Evolutionary conservation across 2,888 invertebrate species (phyloP).

Genomic region (Volucella bombylans): DNA sequence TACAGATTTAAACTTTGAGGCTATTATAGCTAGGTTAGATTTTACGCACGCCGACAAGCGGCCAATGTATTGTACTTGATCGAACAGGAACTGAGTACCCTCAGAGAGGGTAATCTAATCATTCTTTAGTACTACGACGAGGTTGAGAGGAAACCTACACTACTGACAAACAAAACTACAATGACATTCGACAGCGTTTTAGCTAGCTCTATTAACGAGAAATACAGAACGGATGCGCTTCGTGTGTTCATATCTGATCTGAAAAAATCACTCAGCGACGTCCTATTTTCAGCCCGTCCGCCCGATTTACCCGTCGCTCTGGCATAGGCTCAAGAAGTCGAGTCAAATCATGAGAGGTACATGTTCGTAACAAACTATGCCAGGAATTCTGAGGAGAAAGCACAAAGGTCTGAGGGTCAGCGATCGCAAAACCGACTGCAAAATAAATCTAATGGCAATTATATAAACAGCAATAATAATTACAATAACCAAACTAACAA

Average conservation of each 20-base stretch:
- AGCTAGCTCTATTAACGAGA: too few species aligned
- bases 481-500: constrained; percentile 28
- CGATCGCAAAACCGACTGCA: constrained; percentile 7
- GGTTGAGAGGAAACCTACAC: too few species aligned
- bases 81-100: constrained; percentile 63
- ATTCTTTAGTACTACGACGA: background rate
- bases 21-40: too few species aligned
- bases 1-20: too few species aligned
- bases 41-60: too few species aligned
- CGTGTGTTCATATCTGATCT: too few species aligned
- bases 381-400: constrained; percentile 2
- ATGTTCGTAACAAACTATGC: constrained; percentile 50
- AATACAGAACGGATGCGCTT: too few species aligned
- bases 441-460: constrained; percentile 7
- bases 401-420: constrained; percentile 22
- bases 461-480: constrained; percentile 14
- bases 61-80: background rate
- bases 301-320: constrained; percentile 44
- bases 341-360: constrained; percentile 56
- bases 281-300: constrained; percentile 59
- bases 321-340: constrained; percentile 63
- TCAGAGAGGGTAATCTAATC: too few species aligned
- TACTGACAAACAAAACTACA: too few species aligned
- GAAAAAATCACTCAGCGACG: constrained; percentile 28
- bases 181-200: too few species aligned